Conservation (phyloP, 64 coral and sea anemone genomes). For the Cladopsammia gracilis region DNA sequence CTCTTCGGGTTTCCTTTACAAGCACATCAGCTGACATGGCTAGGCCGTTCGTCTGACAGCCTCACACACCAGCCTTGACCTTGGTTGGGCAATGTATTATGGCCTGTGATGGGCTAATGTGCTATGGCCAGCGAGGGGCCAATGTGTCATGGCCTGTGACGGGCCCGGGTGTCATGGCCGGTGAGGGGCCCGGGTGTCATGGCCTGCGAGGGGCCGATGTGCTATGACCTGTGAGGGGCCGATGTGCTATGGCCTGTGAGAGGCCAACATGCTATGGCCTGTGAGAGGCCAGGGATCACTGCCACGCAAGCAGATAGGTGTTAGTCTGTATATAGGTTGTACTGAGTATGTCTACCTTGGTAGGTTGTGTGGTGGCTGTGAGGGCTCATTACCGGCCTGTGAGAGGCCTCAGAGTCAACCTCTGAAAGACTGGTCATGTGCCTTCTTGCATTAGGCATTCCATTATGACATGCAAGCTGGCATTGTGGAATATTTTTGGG, state of each 20-base stretch:
- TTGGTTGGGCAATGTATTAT: too few species aligned
- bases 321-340: too few species aligned
- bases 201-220: too few species aligned
- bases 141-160: neutral
- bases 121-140: neutral
- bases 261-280: neutral
- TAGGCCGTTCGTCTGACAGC: neutral
- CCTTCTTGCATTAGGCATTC: neutral
- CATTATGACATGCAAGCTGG: neutral
- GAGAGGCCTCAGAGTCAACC: too few species aligned
- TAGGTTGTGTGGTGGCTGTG: neutral
- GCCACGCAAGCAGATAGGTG: neutral
- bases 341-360: too few species aligned
- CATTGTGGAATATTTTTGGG: neutral
- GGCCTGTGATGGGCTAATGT: neutral
- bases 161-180: neutral
- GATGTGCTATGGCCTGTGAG: too few species aligned
- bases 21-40: neutral
- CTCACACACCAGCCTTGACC: neutral
- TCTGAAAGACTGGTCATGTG: too few species aligned
- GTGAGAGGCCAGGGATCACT: neutral
- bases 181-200: too few species aligned
- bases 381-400: too few species aligned
- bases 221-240: too few species aligned
- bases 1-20: neutral